These are phyloP conservation scores for Zele albiditarsus DNA, from an alignment of 2,888 invertebrate species.

Conservation along the genomic window DNA sequence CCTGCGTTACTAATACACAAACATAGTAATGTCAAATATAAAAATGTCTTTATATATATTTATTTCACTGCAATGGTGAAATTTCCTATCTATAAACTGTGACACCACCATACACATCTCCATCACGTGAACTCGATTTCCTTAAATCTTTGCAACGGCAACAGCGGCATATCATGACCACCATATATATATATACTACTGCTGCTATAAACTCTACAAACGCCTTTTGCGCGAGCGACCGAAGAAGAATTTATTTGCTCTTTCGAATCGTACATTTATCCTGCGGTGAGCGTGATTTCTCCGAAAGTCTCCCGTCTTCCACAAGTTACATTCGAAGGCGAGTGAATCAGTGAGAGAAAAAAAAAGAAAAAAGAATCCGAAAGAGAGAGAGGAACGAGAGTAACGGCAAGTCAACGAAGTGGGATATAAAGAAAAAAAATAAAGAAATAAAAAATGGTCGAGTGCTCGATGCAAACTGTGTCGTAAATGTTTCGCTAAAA, in stretches of 20 bases:
- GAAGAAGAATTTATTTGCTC: constrained; percentile 33
- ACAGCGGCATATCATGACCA: background rate
- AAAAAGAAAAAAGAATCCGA: background rate
- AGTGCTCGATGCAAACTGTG: constrained; percentile 10
- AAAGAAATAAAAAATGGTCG: constrained; percentile 5
- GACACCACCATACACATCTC: background rate
- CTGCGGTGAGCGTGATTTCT: constrained; percentile 30
- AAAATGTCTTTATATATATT: background rate
- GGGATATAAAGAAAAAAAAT: background rate
- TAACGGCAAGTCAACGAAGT: background rate
- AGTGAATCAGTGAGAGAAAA: constrained; percentile 14
- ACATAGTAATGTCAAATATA: background rate
- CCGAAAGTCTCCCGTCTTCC: constrained; percentile 40
- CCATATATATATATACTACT: background rate
- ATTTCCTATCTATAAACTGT: background rate
- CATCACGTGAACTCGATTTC: constrained; percentile 27
- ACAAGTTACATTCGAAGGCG: constrained; percentile 14
- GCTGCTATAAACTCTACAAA: constrained; percentile 4
- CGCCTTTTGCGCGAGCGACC: constrained; percentile 2
- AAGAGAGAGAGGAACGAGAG: constrained; percentile 20
- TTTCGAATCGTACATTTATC: constrained; percentile 30
- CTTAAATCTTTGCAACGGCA: constrained; percentile 8
- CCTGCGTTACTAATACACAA: background rate
- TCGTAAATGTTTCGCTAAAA: constrained; percentile 13
- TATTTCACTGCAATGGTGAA: background rate